These are phyloP conservation scores for Aldrovandia affinis DNA, from an alignment of 2,797 vertebrate species.

Conservation along the genomic window DNA sequence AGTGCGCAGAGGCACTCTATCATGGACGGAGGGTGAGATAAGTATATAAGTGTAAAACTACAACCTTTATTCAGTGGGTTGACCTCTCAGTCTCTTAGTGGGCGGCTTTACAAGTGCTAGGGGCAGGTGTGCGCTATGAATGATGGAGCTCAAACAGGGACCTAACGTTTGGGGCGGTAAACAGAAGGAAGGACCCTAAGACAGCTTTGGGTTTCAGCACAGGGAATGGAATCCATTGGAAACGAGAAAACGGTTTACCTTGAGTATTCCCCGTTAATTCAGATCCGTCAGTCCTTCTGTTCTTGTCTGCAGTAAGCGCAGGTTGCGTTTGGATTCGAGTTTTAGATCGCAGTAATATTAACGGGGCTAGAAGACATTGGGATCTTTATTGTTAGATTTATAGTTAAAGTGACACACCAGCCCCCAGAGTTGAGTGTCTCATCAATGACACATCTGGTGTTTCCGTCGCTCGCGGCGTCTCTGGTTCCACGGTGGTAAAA, in stretches of 20 bases:
- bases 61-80: neutral
- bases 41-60: too few relatives aligned
- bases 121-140: constrained; percentile 46
- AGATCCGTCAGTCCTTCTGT: constrained; percentile 41
- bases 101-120: constrained; percentile 10
- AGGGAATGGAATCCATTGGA: neutral
- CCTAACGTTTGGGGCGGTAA: constrained; percentile 44
- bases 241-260: constrained; percentile 42
- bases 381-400: constrained; percentile 43
- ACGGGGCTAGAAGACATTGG: constrained; percentile 41
- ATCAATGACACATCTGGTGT: neutral
- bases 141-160: constrained; percentile 37
- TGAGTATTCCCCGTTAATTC: constrained; percentile 49
- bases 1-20: neutral
- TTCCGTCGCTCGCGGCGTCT: neutral
- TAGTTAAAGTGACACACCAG: neutral
- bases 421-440: neutral
- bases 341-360: constrained; percentile 48
- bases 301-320: constrained; percentile 39
- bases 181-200: constrained; percentile 14
- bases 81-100: neutral
- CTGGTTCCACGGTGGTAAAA: neutral
- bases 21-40: too few relatives aligned
- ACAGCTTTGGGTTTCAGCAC: neutral
- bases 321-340: constrained; percentile 24